Evolutionary conservation across 2,888 invertebrate species (phyloP).

Genomic region (Drosophila paramelanica): DNA sequence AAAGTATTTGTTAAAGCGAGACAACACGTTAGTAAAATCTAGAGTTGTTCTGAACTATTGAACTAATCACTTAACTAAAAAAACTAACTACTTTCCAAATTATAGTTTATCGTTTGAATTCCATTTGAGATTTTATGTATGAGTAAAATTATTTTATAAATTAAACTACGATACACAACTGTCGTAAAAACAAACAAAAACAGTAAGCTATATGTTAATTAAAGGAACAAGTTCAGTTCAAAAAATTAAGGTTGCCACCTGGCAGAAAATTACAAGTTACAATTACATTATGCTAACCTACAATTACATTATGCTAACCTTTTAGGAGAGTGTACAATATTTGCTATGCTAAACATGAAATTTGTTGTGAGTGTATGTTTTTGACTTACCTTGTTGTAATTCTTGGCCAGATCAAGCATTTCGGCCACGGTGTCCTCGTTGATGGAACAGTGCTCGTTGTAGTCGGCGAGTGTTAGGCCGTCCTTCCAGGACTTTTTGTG

Average conservation of each 20-base stretch:
- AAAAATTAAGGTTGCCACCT: conserved; percentile 20
- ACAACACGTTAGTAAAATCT: neutral
- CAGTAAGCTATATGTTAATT: neutral
- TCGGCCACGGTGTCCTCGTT: conserved; percentile 98
- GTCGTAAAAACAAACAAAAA: neutral
- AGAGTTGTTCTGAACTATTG: neutral
- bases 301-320: no score
- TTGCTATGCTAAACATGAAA: neutral
- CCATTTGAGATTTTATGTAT: no score
- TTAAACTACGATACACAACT: no score
- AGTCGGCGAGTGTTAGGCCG: conserved; percentile 95
- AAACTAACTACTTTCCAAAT: neutral
- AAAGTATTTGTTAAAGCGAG: conserved; percentile 7
- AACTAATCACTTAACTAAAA: neutral
- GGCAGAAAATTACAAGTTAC: neutral
- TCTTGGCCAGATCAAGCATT: conserved; percentile 98
- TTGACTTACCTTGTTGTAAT: conserved; percentile 92
- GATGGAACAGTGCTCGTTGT: conserved; percentile 95
- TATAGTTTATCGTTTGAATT: no score
- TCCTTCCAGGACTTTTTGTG: conserved; percentile 99
- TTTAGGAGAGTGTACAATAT: conserved; percentile 5
- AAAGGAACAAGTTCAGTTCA: conserved; percentile 15
- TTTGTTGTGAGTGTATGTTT: neutral
- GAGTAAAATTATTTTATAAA: no score
- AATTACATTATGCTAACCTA: no score